Evolutionary conservation across 1,140 invertebrate species (phyloP), one percentile per base, ranked within the genome.

Genomic region (Lepeophtheirus salmonis): DNA sequence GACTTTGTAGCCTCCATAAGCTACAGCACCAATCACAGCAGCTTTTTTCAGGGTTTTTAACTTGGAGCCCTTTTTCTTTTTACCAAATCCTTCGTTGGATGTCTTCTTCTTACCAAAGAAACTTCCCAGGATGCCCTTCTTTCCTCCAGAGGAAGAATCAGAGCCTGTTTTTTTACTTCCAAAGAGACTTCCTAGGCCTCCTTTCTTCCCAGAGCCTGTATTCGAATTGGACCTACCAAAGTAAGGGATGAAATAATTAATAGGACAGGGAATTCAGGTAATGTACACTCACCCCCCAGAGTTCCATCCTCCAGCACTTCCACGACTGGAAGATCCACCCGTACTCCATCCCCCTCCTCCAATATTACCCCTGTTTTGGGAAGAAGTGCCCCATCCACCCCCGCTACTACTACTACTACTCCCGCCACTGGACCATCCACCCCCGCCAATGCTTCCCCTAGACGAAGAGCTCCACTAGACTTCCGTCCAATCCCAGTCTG

Each of bases 11-110:
- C 41, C 57, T 3, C 57, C 57, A 49, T 60, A 60, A 16, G 57
- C 57, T 13, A 20, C 57, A 16, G 48, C 57, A 13, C 57, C 57
- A 12, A 60, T 60, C 16, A 51, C 57, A 21, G 57, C 57, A 13
- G 57, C 57, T 23, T 60, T 60, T 12, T 51, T 51, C 20, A 60
- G 30, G n/a, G 57, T 60, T 21, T 51, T 50, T 18, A 60, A n/a
- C 20, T 41, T 50, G 21, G 23, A 30, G 55, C 23, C 17, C 23
- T 30, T 57, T 21, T 57, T 57, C 20, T 57, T 57, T 12, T 16
- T 25, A n/a, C 23, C 55, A 12, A 14, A 14, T 14, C 23, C 20
- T 3, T 57, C 2, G 26, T 57, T 48, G n/a, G 10, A 24, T 57
- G 55, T 48, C 25, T 21, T 54, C 6, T 12, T 18, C n/a, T 20